A percentile compares a stretch with the other conserved stretches of the same genome.
These are phyloP conservation scores for Prinia subflava DNA, from an alignment of 2,113 vertebrate species.

Conservation along the genomic window DNA sequence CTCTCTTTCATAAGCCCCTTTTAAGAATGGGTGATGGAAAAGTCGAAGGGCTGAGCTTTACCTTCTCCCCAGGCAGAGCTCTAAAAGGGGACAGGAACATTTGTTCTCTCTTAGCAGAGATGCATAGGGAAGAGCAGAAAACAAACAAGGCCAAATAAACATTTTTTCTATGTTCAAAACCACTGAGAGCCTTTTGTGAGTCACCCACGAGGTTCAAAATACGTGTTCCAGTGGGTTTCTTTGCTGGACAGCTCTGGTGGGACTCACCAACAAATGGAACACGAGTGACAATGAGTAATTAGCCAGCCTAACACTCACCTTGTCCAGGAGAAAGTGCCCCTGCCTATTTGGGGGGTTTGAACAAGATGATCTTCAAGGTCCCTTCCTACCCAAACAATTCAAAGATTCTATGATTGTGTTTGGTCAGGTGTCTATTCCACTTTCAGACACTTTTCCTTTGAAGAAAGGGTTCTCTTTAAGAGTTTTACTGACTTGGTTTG, in stretches of 20 bases:
- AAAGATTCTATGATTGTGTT: neutral
- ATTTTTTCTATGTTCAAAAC: neutral
- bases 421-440: neutral
- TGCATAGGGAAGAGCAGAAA: fast-evolving
- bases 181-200: neutral
- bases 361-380: neutral
- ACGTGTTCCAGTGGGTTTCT: neutral
- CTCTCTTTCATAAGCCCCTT: neutral
- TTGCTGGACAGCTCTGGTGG: neutral
- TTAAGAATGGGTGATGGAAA: neutral
- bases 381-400: neutral
- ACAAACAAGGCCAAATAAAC: neutral
- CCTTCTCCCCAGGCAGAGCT: neutral
- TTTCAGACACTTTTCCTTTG: neutral
- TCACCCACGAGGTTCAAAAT: neutral
- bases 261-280: neutral
- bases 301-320: neutral
- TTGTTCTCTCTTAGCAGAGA: neutral
- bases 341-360: neutral
- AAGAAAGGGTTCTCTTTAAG: neutral
- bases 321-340: neutral
- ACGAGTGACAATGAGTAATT: fast-evolving
- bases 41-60: neutral
- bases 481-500: neutral
- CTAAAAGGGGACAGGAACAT: neutral